Evolutionary conservation across 2,113 vertebrate genomes (phyloP).

Genomic region (Mustela nigripes): DNA sequence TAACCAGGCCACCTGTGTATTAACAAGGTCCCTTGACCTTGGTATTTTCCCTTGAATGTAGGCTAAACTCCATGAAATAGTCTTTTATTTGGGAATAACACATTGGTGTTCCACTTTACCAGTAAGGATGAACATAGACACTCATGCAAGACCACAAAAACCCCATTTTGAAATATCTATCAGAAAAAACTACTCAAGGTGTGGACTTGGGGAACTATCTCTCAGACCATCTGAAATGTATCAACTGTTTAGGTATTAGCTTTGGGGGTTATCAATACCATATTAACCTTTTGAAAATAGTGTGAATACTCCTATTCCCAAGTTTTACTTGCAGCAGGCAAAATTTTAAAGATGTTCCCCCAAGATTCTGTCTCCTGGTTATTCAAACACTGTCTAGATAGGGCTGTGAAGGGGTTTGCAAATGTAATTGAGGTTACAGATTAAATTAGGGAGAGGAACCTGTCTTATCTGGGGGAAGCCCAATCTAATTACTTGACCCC

Average conservation of each 20-base stretch:
- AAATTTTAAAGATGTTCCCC: not conserved
- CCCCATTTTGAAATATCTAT: not conserved
- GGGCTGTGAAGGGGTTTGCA: not conserved
- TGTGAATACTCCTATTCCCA: not conserved
- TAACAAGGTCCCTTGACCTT: not conserved
- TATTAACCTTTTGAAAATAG: not conserved
- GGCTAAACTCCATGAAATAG: not conserved
- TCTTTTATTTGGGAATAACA: not conserved
- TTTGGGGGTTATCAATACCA: not conserved
- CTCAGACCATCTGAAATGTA: conserved; percentile 5
- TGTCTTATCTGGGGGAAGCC: not conserved
- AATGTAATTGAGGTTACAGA: not conserved
- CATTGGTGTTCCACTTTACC: not conserved
- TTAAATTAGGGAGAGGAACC: not conserved
- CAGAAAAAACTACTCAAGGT: not conserved
- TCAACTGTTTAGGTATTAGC: not conserved
- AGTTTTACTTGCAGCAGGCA: not conserved
- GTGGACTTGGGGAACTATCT: not conserved
- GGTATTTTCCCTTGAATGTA: not conserved
- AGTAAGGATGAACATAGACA: not conserved
- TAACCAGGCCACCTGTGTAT: not conserved
- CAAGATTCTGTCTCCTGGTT: not conserved
- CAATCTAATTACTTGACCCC: not conserved
- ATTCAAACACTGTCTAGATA: not conserved
- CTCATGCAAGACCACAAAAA: not conserved